Percentiles rank a stretch among this genome's conserved stretches.
Evolutionary conservation across 2,113 vertebrate species (phyloP).

Genomic region (Lamprotornis superbus): DNA sequence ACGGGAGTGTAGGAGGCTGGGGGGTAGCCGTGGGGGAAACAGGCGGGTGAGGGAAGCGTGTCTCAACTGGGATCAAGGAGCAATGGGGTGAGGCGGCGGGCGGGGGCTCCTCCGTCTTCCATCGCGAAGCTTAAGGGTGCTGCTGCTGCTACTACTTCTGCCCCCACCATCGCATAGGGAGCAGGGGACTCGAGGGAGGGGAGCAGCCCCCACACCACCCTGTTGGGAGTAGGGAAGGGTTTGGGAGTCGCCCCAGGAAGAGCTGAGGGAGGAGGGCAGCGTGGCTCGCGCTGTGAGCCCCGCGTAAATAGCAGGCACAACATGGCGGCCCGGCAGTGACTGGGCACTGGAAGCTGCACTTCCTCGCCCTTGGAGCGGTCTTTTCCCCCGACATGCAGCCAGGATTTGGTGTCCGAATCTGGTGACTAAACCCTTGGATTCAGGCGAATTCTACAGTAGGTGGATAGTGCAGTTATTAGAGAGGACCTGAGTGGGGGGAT

Average conservation of each 20-base stretch:
- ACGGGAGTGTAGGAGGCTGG: not conserved
- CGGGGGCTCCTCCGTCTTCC: not conserved
- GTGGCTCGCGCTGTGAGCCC: not conserved
- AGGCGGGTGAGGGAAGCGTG: not conserved
- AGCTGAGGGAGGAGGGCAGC: not conserved
- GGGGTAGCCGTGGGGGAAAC: not conserved
- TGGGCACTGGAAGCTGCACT: slow-evolving; percentile 19
- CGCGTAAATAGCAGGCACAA: slow-evolving; percentile 3
- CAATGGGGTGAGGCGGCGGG: not conserved
- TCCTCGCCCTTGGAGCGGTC: not conserved
- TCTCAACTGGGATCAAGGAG: not conserved
- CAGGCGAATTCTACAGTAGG: not conserved
- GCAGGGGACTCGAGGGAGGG: slow-evolving; percentile 40
- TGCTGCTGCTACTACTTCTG: not conserved
- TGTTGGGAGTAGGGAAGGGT: not conserved
- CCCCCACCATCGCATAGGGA: not conserved
- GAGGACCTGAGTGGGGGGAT: not conserved
- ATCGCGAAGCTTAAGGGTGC: not conserved
- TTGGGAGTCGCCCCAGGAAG: not conserved
- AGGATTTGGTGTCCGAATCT: not conserved
- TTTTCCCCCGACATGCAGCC: not conserved
- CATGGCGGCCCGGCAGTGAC: slow-evolving; percentile 64
- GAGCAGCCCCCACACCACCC: not conserved
- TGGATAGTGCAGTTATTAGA: not conserved
- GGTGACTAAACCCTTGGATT: not conserved